Evolutionary conservation across 2,888 invertebrate genomes (phyloP).

Genomic region (Drosophila neotestacea): DNA sequence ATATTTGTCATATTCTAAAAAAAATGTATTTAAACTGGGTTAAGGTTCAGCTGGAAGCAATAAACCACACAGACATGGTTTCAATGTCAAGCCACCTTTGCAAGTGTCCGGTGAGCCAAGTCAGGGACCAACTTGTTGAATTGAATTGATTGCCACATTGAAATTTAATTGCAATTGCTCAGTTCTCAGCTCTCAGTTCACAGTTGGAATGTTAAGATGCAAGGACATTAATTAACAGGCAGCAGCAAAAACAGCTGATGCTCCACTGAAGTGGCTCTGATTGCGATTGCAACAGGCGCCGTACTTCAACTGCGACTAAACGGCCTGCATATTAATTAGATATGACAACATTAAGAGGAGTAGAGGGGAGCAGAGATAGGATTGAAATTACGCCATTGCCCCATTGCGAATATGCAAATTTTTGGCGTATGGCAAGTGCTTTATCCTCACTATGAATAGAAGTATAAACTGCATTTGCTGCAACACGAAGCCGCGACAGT

Average conservation of each 20-base stretch:
- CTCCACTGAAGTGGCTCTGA: constrained; percentile 71
- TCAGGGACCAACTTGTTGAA: constrained; percentile 71
- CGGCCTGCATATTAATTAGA: constrained; percentile 73
- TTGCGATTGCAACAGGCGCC: constrained; percentile 50
- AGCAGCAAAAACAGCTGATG: constrained; percentile 36
- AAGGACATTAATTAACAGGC: constrained; percentile 76
- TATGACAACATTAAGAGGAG: constrained; percentile 8
- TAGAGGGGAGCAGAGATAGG: neutral
- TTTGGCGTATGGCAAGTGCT: constrained; percentile 43
- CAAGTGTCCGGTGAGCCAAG: constrained; percentile 15
- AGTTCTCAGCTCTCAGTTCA: constrained; percentile 14
- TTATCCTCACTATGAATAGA: constrained; percentile 17
- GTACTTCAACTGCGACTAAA: constrained; percentile 43
- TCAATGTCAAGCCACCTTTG: constrained; percentile 50
- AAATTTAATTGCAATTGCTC: constrained; percentile 74
- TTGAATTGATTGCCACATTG: constrained; percentile 77
- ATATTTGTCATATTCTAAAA: constrained; percentile 48
- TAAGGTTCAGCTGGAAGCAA: constrained; percentile 43
- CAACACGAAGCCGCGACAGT: constrained; percentile 25
- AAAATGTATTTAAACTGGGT: constrained; percentile 46
- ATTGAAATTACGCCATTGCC: constrained; percentile 20
- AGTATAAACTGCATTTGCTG: constrained; percentile 51
- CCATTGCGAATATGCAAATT: constrained; percentile 67
- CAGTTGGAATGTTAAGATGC: constrained; percentile 73
- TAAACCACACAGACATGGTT: constrained; percentile 26